These are phyloP conservation scores for Channa maculata DNA, from an alignment of 2,113 vertebrate genomes.

Conservation along the genomic window DNA sequence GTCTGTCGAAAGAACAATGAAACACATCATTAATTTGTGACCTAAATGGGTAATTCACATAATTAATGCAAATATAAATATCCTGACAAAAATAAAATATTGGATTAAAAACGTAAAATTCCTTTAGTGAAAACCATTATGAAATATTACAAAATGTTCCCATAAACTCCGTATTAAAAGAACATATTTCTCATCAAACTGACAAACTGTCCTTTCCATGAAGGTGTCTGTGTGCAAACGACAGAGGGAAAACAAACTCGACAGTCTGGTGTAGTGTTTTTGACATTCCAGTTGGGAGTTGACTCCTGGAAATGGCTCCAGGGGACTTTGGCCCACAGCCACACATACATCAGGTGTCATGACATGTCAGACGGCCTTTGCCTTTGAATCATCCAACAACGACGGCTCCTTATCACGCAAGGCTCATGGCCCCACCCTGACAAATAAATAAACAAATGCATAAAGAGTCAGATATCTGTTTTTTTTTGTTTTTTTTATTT, in stretches of 20 bases:
- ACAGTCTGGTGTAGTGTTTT: slow-evolving; percentile 55
- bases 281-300: slow-evolving; percentile 70
- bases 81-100: background rate
- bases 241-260: slow-evolving; percentile 34
- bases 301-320: slow-evolving; percentile 53
- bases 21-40: background rate
- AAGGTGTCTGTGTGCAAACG: slow-evolving; percentile 1
- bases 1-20: background rate
- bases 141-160: background rate
- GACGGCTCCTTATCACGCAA: slow-evolving; percentile 57
- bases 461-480: background rate
- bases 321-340: slow-evolving; percentile 73
- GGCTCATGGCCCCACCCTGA: slow-evolving; percentile 15
- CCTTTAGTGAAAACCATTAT: background rate
- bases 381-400: slow-evolving; percentile 60
- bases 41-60: background rate
- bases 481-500: too few relatives aligned
- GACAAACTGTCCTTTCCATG: background rate
- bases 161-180: too few relatives aligned
- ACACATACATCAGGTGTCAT: slow-evolving; percentile 64
- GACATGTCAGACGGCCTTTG: slow-evolving; percentile 70
- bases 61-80: background rate
- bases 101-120: background rate
- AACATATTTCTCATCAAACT: background rate
- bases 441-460: slow-evolving; percentile 20